Evolutionary conservation across 2,888 invertebrate species (phyloP).

Genomic region (Gymnocheta viridis): DNA sequence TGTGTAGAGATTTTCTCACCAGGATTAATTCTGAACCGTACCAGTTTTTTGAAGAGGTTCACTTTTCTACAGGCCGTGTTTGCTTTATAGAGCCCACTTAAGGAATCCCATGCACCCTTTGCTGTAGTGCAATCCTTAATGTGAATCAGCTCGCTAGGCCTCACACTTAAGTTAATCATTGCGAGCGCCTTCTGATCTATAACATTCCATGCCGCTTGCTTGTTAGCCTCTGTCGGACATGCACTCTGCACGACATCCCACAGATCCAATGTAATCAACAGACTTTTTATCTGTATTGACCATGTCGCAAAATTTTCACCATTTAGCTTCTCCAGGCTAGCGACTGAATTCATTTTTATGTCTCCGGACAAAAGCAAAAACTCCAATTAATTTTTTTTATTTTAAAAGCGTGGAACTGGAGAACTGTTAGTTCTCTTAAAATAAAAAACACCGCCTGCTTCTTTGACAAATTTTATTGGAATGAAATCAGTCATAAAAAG

Average conservation of each 20-base stretch:
- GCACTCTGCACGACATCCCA: constrained; percentile 14
- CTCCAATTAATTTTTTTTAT: too few species aligned
- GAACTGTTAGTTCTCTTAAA: too few species aligned
- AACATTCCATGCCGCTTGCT: constrained; percentile 14
- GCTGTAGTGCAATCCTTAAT: constrained; percentile 53
- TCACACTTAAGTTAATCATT: constrained; percentile 39
- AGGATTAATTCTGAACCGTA: constrained; percentile 34
- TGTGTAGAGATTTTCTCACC: constrained; percentile 27
- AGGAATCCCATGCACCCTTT: constrained; percentile 29
- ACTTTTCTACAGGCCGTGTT: constrained; percentile 62
- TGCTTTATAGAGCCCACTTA: constrained; percentile 54
- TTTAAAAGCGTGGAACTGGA: too few species aligned
- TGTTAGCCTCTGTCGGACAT: constrained; percentile 17
- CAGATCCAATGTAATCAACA: constrained; percentile 46
- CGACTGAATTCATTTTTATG: constrained; percentile 43
- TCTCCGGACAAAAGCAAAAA: too few species aligned
- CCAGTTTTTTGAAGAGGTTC: constrained; percentile 51
- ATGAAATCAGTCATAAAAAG: too few species aligned
- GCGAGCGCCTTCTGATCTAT: constrained; percentile 53
- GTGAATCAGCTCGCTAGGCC: constrained; percentile 37
- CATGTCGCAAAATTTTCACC: constrained; percentile 53
- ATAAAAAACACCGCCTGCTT: too few species aligned
- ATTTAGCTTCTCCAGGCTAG: constrained; percentile 31
- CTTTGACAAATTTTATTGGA: too few species aligned
- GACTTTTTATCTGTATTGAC: constrained; percentile 43